Evolutionary conservation across 2,797 vertebrate species (phyloP).

Genomic region (Catamblyrhynchus diadema): DNA sequence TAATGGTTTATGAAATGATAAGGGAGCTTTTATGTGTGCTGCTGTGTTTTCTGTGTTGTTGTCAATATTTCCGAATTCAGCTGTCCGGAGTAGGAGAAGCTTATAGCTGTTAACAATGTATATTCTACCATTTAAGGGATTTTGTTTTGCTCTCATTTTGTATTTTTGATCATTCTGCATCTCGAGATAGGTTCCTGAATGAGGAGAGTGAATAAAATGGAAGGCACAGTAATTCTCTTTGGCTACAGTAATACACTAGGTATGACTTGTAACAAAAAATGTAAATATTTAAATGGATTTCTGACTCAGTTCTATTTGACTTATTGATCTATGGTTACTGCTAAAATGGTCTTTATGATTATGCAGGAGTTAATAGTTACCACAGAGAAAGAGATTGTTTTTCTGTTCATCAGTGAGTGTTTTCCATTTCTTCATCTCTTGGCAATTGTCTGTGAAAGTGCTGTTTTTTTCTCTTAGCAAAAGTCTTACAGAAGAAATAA

Average conservation of each 20-base stretch:
- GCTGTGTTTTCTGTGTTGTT: not conserved
- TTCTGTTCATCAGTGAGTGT: not conserved
- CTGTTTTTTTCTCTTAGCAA: not conserved
- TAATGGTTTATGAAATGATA: constrained; percentile 50
- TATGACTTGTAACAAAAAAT: constrained; percentile 30
- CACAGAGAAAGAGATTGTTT: constrained; percentile 34
- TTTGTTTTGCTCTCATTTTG: not conserved
- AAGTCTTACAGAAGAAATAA: not conserved
- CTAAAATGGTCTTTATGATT: not conserved
- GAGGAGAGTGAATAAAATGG: constrained; percentile 14
- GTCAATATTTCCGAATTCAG: not conserved
- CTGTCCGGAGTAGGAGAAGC: not conserved
- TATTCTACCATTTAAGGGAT: not conserved
- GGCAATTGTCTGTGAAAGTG: constrained; percentile 40
- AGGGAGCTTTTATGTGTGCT: not conserved
- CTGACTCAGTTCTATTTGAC: constrained; percentile 28
- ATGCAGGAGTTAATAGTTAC: constrained; percentile 48
- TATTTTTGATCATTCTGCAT: not conserved
- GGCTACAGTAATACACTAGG: not conserved
- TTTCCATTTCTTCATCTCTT: constrained; percentile 62
- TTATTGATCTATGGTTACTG: constrained; percentile 31
- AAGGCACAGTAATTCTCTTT: not conserved
- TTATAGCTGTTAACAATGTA: not conserved
- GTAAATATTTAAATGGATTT: constrained; percentile 48
- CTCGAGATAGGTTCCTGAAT: not conserved